These are phyloP conservation scores for Hybos culiciformis DNA, from an alignment of 2,888 invertebrate species.

Conservation along the genomic window DNA sequence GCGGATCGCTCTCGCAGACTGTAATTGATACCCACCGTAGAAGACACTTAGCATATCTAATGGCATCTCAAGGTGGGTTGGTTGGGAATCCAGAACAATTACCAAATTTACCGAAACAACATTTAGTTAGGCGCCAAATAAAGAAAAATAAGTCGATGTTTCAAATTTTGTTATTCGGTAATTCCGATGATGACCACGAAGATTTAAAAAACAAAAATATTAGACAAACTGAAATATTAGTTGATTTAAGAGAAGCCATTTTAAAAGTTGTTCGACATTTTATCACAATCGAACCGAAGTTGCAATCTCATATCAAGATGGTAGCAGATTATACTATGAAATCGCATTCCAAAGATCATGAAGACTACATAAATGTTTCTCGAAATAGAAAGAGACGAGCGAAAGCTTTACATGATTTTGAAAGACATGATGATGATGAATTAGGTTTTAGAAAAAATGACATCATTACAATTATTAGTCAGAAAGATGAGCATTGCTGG, in stretches of 20 bases:
- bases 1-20: constrained; percentile 67
- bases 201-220: constrained; percentile 92
- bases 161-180: constrained; percentile 75
- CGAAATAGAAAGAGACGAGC: constrained; percentile 77
- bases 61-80: constrained; percentile 91
- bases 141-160: constrained; percentile 83
- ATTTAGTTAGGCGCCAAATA: constrained; percentile 70
- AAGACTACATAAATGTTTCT: constrained; percentile 87
- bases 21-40: constrained; percentile 69
- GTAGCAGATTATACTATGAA: constrained; percentile 93
- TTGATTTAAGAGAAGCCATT: constrained; percentile 94
- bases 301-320: constrained; percentile 61
- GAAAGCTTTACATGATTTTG: constrained; percentile 93
- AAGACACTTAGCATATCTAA: constrained; percentile 85
- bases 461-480: constrained; percentile 92
- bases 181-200: constrained; percentile 50
- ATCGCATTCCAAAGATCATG: constrained; percentile 86
- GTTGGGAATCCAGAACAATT: constrained; percentile 82
- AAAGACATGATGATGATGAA: constrained; percentile 95
- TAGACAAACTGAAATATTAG: constrained; percentile 92
- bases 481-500: constrained; percentile 98
- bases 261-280: constrained; percentile 90
- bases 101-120: constrained; percentile 88
- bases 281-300: constrained; percentile 79
- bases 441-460: constrained; percentile 97